These are phyloP conservation scores for Sphecodes monilicornis DNA, from an alignment of 2,888 invertebrate species.

Conservation along the genomic window DNA sequence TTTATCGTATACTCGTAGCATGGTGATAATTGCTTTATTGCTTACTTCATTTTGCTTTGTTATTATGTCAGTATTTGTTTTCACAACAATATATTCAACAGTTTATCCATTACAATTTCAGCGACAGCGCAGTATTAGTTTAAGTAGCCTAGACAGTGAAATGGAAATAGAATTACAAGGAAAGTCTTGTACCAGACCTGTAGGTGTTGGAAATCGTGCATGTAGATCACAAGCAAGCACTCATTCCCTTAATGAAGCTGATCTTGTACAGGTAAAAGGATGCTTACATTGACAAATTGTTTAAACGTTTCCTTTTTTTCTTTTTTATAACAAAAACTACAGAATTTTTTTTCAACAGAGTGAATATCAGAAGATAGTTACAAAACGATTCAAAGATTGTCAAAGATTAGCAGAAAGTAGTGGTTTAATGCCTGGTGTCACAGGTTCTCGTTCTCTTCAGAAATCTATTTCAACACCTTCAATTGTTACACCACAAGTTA, in stretches of 20 bases:
- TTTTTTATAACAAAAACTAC: conserved; percentile 27
- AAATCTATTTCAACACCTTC: conserved; percentile 96
- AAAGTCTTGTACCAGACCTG: conserved; percentile 85
- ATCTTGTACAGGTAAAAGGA: conserved; percentile 88
- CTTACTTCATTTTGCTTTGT: conserved; percentile 52
- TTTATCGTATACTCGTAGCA: conserved; percentile 50
- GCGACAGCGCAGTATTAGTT: conserved; percentile 87
- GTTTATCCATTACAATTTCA: conserved; percentile 63
- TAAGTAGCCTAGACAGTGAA: conserved; percentile 94
- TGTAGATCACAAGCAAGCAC: conserved; percentile 86
- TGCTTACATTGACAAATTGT: neutral
- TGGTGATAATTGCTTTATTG: conserved; percentile 48
- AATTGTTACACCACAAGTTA: conserved; percentile 90
- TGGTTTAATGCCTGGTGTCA: conserved; percentile 84
- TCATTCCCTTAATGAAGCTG: conserved; percentile 95
- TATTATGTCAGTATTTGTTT: conserved; percentile 17
- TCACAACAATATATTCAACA: conserved; percentile 41
- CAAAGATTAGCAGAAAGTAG: conserved; percentile 84
- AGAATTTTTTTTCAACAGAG: conserved; percentile 85
- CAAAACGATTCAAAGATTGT: conserved; percentile 84
- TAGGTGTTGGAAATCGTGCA: conserved; percentile 81
- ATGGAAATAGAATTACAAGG: conserved; percentile 87
- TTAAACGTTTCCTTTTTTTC: neutral
- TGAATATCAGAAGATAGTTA: conserved; percentile 90
- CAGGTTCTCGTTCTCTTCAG: conserved; percentile 90